Evolutionary conservation across 1,140 invertebrate genomes (phyloP), one percentile per base, ranked within the genome.

Genomic region (Neelides sp.): DNA sequence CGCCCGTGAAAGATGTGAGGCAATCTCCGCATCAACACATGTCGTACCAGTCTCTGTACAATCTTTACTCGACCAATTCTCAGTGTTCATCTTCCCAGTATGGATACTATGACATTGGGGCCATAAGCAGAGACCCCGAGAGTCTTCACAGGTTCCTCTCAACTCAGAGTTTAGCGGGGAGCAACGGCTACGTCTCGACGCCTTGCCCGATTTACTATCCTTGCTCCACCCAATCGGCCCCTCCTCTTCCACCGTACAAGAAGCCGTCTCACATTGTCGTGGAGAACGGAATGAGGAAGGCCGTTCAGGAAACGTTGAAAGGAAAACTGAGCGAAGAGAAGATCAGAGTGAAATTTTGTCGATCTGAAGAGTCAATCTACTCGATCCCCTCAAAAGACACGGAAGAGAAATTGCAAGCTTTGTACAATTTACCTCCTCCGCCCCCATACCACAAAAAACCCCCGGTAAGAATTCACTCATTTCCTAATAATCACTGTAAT

Each of bases 211-310:
- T 59, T 48, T 59, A 59, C 35, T 59, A 59, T 47, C 50, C 58
- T 27, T 42, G 47, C 42, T 59, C 58, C 3, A 56, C 54, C n/a
- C 58, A 59, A 23, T 59, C 58, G 17, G 58, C 58, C 32, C 58
- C 58, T 35, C 58, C 58, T 39, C 45, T 59, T 8, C 58, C 58
- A 24, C 58, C 54, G 1, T 55, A 57, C 37, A 60, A 55, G 34
- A 41, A 28, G 17, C 19, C 40, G 1, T 34, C 43, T 12, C 28
- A 52, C 15, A 34, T 60, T 15, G 22, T 60, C 8, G 52, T 60
- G 30, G 58, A 60, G 44, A 60, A 60, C 48, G 58, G 55, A 20
- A 57, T 60, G 58, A 49, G 58, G 27, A 57, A 57, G 52, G 52
- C 58, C 10, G 48, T 60, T 1, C 54, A 57, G 22, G 47, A 15